phyloP scores from a whole-genome alignment of 2,797 vertebrate genomes.

The Thunnus albacares region DNA sequence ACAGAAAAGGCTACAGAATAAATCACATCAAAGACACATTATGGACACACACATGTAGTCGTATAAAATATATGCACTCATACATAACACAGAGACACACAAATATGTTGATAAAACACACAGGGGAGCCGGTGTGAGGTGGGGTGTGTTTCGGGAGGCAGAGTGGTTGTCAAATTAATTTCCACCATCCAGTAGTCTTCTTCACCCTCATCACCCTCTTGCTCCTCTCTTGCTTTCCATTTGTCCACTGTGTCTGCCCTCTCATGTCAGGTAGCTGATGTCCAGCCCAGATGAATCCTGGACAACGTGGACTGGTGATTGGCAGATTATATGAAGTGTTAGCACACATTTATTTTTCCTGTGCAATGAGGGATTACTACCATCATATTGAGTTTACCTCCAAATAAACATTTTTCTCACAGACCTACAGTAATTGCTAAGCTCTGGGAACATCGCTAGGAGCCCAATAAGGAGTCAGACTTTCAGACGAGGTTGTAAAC shows the following conservation, averaged over 20 bases:
- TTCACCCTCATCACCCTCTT: constrained; percentile 2
- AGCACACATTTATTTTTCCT: constrained; percentile 6
- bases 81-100: constrained; percentile 41
- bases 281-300: constrained; percentile 53
- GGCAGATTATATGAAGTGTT: constrained; percentile 11
- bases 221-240: constrained; percentile 9
- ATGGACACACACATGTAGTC: constrained; percentile 34
- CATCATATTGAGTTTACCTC: not conserved
- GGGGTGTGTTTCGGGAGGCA: constrained; percentile 30
- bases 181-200: constrained; percentile 32
- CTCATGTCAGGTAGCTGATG: constrained; percentile 47
- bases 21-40: constrained; percentile 66
- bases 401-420: too few relatives aligned
- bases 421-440: too few relatives aligned
- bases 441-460: too few relatives aligned
- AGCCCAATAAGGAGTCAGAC: not conserved
- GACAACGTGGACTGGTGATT: constrained; percentile 16
- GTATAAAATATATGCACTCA: constrained; percentile 47
- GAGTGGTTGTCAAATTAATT: constrained; percentile 54
- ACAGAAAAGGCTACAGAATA: constrained; percentile 37
- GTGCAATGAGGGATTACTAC: not conserved
- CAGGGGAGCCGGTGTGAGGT: constrained; percentile 47
- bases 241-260: constrained; percentile 3
- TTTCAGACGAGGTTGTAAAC: not conserved
- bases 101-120: constrained; percentile 83